Evolutionary conservation across 2,888 invertebrate species (phyloP).

Genomic region (Xanthorhoe designata): DNA sequence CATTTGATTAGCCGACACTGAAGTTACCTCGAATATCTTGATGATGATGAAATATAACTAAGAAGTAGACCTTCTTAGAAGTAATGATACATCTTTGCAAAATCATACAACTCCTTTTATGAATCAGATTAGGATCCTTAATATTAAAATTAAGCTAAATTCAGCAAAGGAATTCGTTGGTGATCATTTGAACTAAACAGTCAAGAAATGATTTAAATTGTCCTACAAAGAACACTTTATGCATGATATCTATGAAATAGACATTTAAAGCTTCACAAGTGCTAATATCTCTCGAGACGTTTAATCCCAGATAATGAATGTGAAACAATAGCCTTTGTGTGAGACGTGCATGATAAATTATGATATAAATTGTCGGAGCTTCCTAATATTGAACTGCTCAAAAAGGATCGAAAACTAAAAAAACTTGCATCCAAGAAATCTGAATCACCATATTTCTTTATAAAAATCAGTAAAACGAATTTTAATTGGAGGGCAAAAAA

Average conservation of each 20-base stretch:
- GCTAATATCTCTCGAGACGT: constrained; percentile 12
- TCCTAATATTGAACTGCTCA: neutral
- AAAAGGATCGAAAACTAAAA: neutral
- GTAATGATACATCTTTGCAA: neutral
- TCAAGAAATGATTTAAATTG: neutral
- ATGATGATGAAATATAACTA: neutral
- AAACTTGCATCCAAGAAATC: neutral
- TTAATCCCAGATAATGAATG: constrained; percentile 20
- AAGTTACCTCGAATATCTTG: neutral
- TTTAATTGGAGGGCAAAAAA: neutral
- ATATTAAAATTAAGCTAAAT: too few species aligned
- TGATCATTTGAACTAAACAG: neutral
- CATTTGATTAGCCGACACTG: neutral
- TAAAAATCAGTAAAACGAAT: neutral
- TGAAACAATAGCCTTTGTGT: constrained; percentile 36
- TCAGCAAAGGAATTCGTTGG: neutral
- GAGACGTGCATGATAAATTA: constrained; percentile 18
- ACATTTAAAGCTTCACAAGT: constrained; percentile 1
- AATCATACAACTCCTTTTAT: neutral
- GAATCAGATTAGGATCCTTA: too few species aligned
- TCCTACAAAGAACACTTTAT: neutral
- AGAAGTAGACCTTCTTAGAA: neutral
- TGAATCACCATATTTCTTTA: too few species aligned
- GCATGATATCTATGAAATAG: neutral
- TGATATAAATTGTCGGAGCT: constrained; percentile 11